These are phyloP conservation scores for Epinotia ramella DNA, from an alignment of 2,888 invertebrate species.

Conservation along the genomic window DNA sequence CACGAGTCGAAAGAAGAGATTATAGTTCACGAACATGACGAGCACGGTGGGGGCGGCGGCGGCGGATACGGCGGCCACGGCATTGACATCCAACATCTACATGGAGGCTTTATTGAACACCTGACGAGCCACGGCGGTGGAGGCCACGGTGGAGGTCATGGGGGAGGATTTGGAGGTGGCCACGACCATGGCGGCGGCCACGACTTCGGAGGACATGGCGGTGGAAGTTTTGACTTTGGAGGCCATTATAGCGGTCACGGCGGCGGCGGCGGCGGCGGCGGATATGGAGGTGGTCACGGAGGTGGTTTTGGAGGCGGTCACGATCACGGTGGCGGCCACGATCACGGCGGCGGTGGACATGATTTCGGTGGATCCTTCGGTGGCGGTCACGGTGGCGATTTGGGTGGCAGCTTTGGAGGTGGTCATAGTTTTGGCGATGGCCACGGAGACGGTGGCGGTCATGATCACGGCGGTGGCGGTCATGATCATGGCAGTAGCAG, in stretches of 20 bases:
- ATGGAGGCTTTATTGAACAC: conserved; percentile 69
- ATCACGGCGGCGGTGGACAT: conserved; percentile 48
- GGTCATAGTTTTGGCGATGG: conserved; percentile 29
- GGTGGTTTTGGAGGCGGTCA: conserved; percentile 49
- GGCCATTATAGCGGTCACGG: conserved; percentile 55
- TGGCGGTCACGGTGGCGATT: conserved; percentile 26
- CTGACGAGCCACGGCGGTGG: conserved; percentile 53
- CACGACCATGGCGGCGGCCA: conserved; percentile 54
- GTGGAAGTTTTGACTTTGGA: conserved; percentile 54
- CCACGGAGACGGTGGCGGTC: conserved; percentile 43
- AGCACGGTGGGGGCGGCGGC: conserved; percentile 62
- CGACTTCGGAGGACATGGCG: conserved; percentile 50
- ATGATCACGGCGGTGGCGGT: conserved; percentile 38
- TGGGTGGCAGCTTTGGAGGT: conserved; percentile 46
- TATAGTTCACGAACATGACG: conserved; percentile 73
- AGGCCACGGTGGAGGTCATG: conserved; percentile 48
- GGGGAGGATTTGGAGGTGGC: conserved; percentile 52
- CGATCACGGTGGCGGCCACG: conserved; percentile 48
- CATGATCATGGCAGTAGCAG: conserved; percentile 45
- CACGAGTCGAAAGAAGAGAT: conserved; percentile 75
- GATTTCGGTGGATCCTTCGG: conserved; percentile 48
- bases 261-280: conserved; percentile 54
- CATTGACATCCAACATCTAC: conserved; percentile 61
- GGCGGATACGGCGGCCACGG: conserved; percentile 52
- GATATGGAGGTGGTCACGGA: conserved; percentile 48